Base-by-base conservation (phyloP, 2,888 invertebrate genomes). In the Lycophotia porphyrea region DNA sequence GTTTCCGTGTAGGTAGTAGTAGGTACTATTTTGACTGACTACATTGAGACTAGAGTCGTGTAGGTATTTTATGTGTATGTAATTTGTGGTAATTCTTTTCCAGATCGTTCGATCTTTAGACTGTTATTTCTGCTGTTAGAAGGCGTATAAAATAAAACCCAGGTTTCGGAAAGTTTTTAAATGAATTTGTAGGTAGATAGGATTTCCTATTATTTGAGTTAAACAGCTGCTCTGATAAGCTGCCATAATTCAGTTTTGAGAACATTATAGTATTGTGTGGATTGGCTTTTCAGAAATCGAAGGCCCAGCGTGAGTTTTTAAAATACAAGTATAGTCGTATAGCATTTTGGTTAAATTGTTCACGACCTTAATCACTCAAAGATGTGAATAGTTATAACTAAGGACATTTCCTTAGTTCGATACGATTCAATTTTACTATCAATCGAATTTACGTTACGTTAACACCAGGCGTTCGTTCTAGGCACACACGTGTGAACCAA, bases 1-100 rank as follows among this genome's bases (percentile, higher is more conserved):
- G 36, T 75, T 70, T 58, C 47, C 27, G 5, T 47, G 34, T 75
- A n/a, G n/a, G n/a, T n/a, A n/a, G n/a, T n/a, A n/a, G n/a, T 8
- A 39, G 11, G 9, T 27, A 42, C 13, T 2, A 21, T 11, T n/a
- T 44, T 52, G 24, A 13, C 8, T 1, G 36, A 24, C 9, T 42
- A 42, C 18, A 27, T 36, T 2, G 21, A 24, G 15, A 64, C 9
- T 9, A n/a, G n/a, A n/a, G 13, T 44, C 1, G 2, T n/a, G 31
- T 3, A 27, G 18, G 27, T 31, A 31, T 58, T 9, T 9, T 21
- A 4, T 8, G 18, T 8, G 18, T 31, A 21, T 5, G 4, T 27
- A 55, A 55, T 15, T 27, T 15, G 5, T 52, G 13, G n/a, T 52
- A 11, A n/a, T 31, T 58, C 58, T 31, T 58, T 58, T 31, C 18